Evolutionary conservation across 1,140 invertebrate species (phyloP).

Genomic region (Anastrepha obliqua): DNA sequence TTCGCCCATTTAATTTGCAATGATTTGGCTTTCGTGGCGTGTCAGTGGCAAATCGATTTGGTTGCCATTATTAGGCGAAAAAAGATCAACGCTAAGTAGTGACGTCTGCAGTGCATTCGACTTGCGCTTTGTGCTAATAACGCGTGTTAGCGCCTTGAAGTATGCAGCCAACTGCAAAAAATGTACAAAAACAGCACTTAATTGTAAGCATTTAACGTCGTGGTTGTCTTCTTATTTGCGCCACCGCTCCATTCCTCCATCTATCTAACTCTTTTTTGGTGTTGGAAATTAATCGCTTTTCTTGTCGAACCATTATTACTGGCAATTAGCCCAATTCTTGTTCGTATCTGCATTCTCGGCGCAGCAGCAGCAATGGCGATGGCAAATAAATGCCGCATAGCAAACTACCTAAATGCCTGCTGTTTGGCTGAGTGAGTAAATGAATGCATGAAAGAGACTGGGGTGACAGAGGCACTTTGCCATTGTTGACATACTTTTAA

Average conservation of each 20-base stretch:
- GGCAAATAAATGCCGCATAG: constrained; percentile 23
- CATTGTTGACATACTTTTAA: constrained; percentile 45
- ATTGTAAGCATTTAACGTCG: background rate
- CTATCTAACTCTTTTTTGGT: background rate
- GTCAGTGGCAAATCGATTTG: constrained; percentile 4
- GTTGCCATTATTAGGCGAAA: background rate
- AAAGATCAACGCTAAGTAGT: constrained; percentile 21
- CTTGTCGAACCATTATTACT: constrained; percentile 50
- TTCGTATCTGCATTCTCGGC: constrained; percentile 32
- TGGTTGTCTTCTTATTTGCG: too few relatives aligned
- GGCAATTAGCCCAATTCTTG: constrained; percentile 52
- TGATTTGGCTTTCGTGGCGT: background rate
- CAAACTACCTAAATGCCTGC: background rate
- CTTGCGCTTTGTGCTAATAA: constrained; percentile 1
- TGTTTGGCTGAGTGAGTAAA: background rate
- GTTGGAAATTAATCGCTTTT: constrained; percentile 50
- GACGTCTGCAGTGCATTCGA: background rate
- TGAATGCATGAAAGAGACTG: background rate
- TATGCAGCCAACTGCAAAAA: constrained; percentile 16
- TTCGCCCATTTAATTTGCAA: background rate
- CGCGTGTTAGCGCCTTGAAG: constrained; percentile 36
- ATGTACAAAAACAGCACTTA: constrained; percentile 20
- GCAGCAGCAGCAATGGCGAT: background rate
- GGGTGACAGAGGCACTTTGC: background rate
- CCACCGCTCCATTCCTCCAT: too few relatives aligned